Conservation (phyloP, 2,888 invertebrate genomes). For the Cetonia aurata region DNA sequence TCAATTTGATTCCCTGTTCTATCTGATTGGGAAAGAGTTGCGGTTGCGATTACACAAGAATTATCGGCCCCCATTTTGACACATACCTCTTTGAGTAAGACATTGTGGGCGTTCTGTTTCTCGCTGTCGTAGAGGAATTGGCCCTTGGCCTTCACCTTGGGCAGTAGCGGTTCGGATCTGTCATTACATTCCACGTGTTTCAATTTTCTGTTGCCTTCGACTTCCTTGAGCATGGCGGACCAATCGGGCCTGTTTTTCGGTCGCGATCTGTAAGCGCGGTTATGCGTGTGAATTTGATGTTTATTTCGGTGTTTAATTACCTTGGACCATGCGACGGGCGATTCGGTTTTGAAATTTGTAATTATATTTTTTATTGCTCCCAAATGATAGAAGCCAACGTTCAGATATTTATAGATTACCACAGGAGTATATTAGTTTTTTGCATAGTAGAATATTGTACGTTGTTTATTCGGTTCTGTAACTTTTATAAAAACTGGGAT, state of each 20-base stretch:
- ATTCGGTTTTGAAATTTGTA: not conserved
- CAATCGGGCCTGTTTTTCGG: slow-evolving; percentile 89
- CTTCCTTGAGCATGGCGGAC: slow-evolving; percentile 92
- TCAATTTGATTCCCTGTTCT: slow-evolving; percentile 80
- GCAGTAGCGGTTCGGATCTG: slow-evolving; percentile 72
- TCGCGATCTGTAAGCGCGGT: slow-evolving; percentile 68
- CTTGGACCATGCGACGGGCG: not conserved
- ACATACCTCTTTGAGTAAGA: slow-evolving; percentile 75
- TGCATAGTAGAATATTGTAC: no score
- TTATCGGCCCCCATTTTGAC: no score
- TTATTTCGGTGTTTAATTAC: slow-evolving; percentile 14
- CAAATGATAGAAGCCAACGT: not conserved
- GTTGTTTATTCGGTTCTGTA: no score
- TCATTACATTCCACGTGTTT: slow-evolving; percentile 90
- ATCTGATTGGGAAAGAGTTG: slow-evolving; percentile 69
- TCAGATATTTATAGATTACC: slow-evolving; percentile 13
- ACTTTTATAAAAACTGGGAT: no score
- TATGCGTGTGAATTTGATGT: not conserved
- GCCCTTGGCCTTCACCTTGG: slow-evolving; percentile 77
- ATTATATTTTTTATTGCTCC: slow-evolving; percentile 11
- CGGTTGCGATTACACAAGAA: no score
- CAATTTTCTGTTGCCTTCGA: slow-evolving; percentile 83
- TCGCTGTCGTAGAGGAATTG: slow-evolving; percentile 92
- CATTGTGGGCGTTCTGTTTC: slow-evolving; percentile 80
- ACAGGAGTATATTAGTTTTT: no score